Base-by-base conservation (phyloP, 1,140 invertebrate species). In the Physella acuta region DNA sequence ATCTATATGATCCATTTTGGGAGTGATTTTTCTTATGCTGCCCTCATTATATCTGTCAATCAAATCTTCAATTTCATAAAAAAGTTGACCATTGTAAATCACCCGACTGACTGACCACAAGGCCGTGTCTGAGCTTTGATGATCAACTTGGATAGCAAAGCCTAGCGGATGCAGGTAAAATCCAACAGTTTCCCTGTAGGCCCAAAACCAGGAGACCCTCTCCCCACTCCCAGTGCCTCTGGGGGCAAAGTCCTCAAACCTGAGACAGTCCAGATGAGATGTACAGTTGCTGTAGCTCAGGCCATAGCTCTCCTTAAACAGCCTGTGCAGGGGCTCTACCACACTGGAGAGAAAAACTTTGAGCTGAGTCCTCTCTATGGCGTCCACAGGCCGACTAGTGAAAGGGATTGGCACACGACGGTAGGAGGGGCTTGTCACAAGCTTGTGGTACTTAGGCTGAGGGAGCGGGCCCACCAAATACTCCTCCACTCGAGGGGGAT, bases 391-490 rank as follows among this genome's bases (percentile, higher is more conserved):
- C 17, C 78, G 74, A 39, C 75, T 78, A 61, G 70, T 65, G 49
- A 76, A 83, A 14, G 80, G 79, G 31, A 83, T 74, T 8, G 77
- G 76, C 5, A 73, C 71, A 30, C 64, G 72, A 0, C 76, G 67
- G 55, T 80, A 80, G 0, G 73, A 71, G 11, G 79, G 79, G 70
- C 78, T 78, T 55, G 73, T 75, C 20, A 75, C 73, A 24, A 71
- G 68, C 34, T 53, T 59, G 53, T 78, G 70, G 59, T 75, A 78
- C 14, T 36, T 70, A 3, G 79, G 79, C 1, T 69, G 60, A 14
- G 79, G 79, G 28, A 81, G 44, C 2, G 79, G 77, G 11, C 76
- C 78, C 2, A 84, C 82, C 30, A 79, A 71, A 62, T 79, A 82
- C 61, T 84, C 82, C 51, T 80, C 79, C 11, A 82, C 75, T n/a